phyloP scores from a whole-genome alignment of 2,113 vertebrate genomes.

The Cercocebus atys region DNA sequence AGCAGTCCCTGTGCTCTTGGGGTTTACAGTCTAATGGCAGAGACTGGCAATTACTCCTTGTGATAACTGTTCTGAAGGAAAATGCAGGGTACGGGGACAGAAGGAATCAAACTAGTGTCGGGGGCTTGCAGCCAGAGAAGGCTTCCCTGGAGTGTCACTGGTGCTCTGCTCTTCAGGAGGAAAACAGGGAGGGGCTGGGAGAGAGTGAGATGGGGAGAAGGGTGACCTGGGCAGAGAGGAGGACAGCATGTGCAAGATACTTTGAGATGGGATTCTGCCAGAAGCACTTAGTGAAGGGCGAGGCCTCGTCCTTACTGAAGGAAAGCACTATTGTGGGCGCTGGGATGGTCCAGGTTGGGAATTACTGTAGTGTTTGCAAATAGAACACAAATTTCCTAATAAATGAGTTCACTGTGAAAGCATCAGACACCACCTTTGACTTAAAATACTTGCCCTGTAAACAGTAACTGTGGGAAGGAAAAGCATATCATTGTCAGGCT shows the following conservation, averaged over 20 bases:
- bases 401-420: not conserved
- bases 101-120: not conserved
- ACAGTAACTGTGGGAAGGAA: not conserved
- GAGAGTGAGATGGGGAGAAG: not conserved
- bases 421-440: not conserved
- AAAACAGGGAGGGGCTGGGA: not conserved
- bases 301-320: not conserved
- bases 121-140: not conserved
- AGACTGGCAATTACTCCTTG: not conserved
- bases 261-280: not conserved
- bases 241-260: not conserved
- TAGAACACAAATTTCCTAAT: not conserved
- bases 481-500: not conserved
- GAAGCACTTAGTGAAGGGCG: not conserved
- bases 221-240: not conserved
- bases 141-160: not conserved
- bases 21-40: not conserved
- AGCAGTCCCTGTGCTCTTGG: not conserved
- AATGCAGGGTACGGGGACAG: not conserved
- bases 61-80: not conserved
- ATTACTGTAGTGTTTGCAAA: not conserved
- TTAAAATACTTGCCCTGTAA: not conserved
- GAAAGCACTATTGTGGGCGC: not conserved
- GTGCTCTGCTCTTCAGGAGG: not conserved
- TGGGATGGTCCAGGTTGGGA: not conserved